Conservation (phyloP, 1,140 invertebrate genomes). For the Lineus longissimus region DNA sequence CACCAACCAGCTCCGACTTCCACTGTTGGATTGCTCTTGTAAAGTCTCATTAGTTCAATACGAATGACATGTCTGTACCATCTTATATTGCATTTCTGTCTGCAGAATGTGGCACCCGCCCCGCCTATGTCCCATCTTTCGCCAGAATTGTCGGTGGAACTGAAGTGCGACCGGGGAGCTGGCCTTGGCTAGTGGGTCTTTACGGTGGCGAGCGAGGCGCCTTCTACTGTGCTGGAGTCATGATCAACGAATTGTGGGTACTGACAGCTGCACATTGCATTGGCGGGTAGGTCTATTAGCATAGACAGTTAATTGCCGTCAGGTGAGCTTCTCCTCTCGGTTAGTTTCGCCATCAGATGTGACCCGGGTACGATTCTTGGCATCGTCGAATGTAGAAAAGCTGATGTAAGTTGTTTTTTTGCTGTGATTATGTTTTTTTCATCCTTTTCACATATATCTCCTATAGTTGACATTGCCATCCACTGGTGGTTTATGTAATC, state of each 20-base stretch:
- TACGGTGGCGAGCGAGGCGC: constrained; percentile 26
- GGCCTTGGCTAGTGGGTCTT: constrained; percentile 33
- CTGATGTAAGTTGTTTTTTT: not conserved
- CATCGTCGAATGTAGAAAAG: not conserved
- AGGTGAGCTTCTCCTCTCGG: constrained; percentile 1
- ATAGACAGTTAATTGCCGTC: too few species aligned
- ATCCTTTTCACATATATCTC: not conserved
- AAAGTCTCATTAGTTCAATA: too few species aligned
- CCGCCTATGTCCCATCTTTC: not conserved
- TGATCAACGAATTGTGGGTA: constrained; percentile 62
- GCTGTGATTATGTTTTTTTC: not conserved
- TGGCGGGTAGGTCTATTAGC: constrained; percentile 40
- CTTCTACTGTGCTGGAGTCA: constrained; percentile 63
- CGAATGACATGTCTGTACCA: too few species aligned
- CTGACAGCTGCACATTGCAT: constrained; percentile 71
- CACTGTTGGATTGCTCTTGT: too few species aligned
- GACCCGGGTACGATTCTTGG: not conserved
- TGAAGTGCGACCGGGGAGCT: constrained; percentile 24
- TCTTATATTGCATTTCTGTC: too few species aligned
- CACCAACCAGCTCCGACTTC: too few species aligned
- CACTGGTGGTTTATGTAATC: not conserved
- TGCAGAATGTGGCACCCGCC: not conserved
- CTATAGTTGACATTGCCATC: not conserved
- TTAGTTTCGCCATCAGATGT: not conserved
- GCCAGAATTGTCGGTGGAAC: constrained; percentile 35